Evolutionary conservation across 2,113 vertebrate species (phyloP).

Genomic region (Fulica atra): DNA sequence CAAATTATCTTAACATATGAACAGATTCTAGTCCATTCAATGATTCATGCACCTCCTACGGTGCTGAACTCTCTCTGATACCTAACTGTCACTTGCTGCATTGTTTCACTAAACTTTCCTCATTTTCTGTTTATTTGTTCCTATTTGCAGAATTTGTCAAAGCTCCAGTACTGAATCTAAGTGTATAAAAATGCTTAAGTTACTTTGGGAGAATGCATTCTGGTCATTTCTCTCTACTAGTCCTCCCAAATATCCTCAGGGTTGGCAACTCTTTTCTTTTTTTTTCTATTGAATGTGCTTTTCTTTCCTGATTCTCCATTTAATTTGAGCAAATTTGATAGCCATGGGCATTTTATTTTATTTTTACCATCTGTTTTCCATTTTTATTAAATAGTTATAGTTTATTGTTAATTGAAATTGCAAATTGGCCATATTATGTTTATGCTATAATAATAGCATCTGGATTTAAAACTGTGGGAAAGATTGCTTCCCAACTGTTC

Average conservation of each 20-base stretch:
- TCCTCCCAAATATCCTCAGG: not conserved
- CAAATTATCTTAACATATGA: slow-evolving; percentile 8
- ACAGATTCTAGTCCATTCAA: slow-evolving; percentile 26
- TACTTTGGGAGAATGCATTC: not conserved
- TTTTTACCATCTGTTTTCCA: slow-evolving; percentile 56
- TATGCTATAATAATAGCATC: slow-evolving; percentile 34
- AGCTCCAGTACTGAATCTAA: not conserved
- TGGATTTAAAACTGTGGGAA: slow-evolving; percentile 37
- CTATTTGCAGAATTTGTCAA: slow-evolving; percentile 43
- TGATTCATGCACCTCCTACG: not conserved
- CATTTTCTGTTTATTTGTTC: slow-evolving; percentile 40
- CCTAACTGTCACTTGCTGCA: not conserved
- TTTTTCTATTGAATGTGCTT: not conserved
- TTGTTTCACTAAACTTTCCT: slow-evolving; percentile 1
- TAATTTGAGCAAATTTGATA: slow-evolving; percentile 35
- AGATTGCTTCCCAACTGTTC: slow-evolving; percentile 50
- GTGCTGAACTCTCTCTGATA: slow-evolving; percentile 16
- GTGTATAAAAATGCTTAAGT: not conserved
- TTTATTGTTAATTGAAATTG: slow-evolving; percentile 65
- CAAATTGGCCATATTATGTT: slow-evolving; percentile 50
- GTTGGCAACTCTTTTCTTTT: not conserved
- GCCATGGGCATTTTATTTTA: slow-evolving; percentile 33
- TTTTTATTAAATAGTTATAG: slow-evolving; percentile 66
- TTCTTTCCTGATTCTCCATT: not conserved
- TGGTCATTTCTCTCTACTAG: not conserved